Evolutionary conservation across 2,888 invertebrate species (phyloP).

Genomic region (Sipha maydis): DNA sequence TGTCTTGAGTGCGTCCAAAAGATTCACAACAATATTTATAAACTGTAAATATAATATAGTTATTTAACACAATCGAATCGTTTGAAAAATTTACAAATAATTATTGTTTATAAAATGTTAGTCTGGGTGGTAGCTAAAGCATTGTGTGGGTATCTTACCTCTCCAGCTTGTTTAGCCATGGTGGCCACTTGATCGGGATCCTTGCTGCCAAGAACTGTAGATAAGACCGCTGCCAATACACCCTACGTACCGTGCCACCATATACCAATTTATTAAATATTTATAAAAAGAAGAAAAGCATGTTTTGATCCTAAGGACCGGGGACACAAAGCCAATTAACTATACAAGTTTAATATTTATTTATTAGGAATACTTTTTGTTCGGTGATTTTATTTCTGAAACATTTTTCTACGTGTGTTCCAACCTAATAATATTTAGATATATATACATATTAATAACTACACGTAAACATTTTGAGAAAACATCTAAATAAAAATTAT

Average conservation of each 20-base stretch:
- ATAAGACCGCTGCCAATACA: constrained; percentile 91
- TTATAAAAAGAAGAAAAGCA: constrained; percentile 58
- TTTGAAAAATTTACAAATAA: background rate
- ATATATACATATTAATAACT: constrained; percentile 24
- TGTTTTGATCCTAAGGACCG: constrained; percentile 53
- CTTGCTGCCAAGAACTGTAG: constrained; percentile 89
- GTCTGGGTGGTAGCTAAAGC: constrained; percentile 51
- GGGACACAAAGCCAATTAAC: constrained; percentile 36
- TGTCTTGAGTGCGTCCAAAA: constrained; percentile 90
- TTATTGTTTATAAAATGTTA: constrained; percentile 41
- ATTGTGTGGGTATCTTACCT: constrained; percentile 75
- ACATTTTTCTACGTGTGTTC: background rate
- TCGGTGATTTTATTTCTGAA: background rate
- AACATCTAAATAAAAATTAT: constrained; percentile 18
- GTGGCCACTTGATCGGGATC: constrained; percentile 91
- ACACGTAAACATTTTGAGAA: background rate
- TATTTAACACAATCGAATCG: background rate
- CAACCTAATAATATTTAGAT: background rate
- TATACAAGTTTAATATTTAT: constrained; percentile 5
- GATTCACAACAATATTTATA: constrained; percentile 90
- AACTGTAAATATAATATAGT: constrained; percentile 72
- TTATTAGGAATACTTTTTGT: background rate
- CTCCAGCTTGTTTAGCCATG: constrained; percentile 94
- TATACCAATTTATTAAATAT: constrained; percentile 67
- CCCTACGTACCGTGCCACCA: constrained; percentile 74